A percentile compares a stretch with the other conserved stretches of the same genome.
phyloP scores from a whole-genome alignment of 2,888 invertebrate species.

The Tryphoninae sp. region DNA sequence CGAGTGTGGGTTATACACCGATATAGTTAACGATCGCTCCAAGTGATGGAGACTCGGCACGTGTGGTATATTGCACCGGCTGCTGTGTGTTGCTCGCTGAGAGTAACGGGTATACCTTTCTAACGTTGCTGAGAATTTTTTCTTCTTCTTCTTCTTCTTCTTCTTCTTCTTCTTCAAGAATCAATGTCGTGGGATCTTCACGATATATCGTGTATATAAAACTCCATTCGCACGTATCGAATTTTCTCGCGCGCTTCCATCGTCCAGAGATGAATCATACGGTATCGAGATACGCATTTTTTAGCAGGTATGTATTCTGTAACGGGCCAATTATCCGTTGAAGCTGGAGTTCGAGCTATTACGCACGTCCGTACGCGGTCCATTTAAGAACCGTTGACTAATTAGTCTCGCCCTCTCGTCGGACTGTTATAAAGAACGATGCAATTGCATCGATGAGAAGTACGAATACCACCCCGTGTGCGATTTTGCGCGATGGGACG shows the following conservation, averaged over 20 bases:
- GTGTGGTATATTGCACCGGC: slow-evolving; percentile 52
- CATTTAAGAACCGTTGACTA: slow-evolving; percentile 59
- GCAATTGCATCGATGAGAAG: slow-evolving; percentile 22
- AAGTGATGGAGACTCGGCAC: slow-evolving; percentile 51
- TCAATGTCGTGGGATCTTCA: slow-evolving; percentile 54
- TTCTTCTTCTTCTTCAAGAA: slow-evolving; percentile 35
- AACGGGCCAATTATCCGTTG: slow-evolving; percentile 62
- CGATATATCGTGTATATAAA: slow-evolving; percentile 3
- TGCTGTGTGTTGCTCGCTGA: slow-evolving; percentile 23
- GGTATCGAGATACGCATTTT: slow-evolving; percentile 3
- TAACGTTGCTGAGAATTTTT: slow-evolving; percentile 20
- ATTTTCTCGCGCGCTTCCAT: slow-evolving; percentile 22
- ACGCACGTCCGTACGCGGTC: slow-evolving; percentile 47
- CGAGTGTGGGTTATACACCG: slow-evolving; percentile 11
- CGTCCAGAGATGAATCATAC: slow-evolving; percentile 44
- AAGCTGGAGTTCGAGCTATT: slow-evolving; percentile 19
- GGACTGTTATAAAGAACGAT: slow-evolving; percentile 48
- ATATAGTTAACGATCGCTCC: slow-evolving; percentile 41
- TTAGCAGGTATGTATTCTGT: slow-evolving; percentile 2
- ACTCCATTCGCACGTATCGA: slow-evolving; percentile 45
- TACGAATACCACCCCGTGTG: slow-evolving; percentile 20
- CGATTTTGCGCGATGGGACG: slow-evolving; percentile 18
- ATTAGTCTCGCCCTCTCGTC: slow-evolving; percentile 47
- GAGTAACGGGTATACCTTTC: slow-evolving; percentile 46
- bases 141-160: slow-evolving; percentile 15